These are phyloP conservation scores for Escarpia spicata DNA, from an alignment of 2,888 invertebrate genomes.

Conservation along the genomic window DNA sequence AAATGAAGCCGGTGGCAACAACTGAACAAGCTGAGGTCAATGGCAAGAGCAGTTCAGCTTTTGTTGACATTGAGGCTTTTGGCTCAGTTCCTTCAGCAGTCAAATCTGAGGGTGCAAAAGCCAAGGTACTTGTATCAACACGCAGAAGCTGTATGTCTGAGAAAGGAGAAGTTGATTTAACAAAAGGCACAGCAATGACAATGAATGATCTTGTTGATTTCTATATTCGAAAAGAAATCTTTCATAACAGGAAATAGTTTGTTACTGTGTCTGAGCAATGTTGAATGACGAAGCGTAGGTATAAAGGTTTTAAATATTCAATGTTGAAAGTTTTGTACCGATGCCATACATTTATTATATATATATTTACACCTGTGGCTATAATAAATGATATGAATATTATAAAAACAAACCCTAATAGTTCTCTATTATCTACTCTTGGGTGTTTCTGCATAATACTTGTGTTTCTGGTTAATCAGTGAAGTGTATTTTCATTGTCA, in stretches of 20 bases:
- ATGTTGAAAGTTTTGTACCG: neutral
- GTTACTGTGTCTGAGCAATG: neutral
- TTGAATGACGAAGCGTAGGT: neutral
- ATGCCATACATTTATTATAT: neutral
- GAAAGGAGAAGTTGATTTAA: neutral
- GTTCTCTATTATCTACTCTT: too few species aligned
- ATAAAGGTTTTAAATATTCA: neutral
- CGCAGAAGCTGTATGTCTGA: neutral
- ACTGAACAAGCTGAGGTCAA: too few species aligned
- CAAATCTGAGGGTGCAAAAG: constrained; percentile 1
- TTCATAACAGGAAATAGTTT: neutral
- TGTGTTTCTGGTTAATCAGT: too few species aligned
- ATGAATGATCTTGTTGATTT: constrained; percentile 13
- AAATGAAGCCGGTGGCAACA: neutral
- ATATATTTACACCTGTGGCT: too few species aligned
- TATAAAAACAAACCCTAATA: too few species aligned
- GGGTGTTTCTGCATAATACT: too few species aligned
- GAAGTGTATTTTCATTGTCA: too few species aligned
- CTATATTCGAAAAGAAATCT: neutral
- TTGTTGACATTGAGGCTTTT: neutral
- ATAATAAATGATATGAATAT: too few species aligned
- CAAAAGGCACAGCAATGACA: neutral
- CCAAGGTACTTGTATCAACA: neutral
- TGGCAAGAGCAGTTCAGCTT: neutral
- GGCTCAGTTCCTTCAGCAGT: neutral